These are phyloP conservation scores for Amphimedon queenslandica DNA, from an alignment of 37 sponge, comb jelly and placozoan species.

Conservation along the genomic window DNA sequence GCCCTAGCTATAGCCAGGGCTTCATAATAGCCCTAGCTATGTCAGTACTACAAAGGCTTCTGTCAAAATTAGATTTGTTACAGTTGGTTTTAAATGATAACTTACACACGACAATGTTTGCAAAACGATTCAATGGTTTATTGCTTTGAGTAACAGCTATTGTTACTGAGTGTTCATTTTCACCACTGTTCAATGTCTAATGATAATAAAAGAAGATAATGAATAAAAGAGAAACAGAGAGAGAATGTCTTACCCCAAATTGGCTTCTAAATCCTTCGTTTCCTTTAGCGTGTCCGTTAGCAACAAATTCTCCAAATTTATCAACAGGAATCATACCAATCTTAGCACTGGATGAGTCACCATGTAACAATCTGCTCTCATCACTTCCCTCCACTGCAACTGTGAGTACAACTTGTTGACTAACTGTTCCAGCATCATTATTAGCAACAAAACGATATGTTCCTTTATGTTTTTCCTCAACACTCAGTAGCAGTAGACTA, in stretches of 20 bases:
- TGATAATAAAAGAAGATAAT: not conserved
- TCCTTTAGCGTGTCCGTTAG: slow-evolving; percentile 17
- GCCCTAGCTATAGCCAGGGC: no score
- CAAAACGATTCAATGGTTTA: slow-evolving; percentile 40
- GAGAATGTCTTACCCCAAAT: slow-evolving; percentile 9
- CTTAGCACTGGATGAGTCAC: not conserved
- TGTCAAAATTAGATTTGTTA: not conserved
- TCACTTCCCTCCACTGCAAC: not conserved
- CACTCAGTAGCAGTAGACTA: slow-evolving; percentile 15
- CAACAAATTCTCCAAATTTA: slow-evolving; percentile 34
- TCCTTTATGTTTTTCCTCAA: slow-evolving; percentile 28
- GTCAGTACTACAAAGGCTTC: not conserved
- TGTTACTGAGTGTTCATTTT: slow-evolving; percentile 5
- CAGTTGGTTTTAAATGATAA: not conserved
- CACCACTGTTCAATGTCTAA: slow-evolving; percentile 5
- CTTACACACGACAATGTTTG: slow-evolving; percentile 51
- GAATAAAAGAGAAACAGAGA: not conserved
- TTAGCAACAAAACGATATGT: slow-evolving; percentile 32
- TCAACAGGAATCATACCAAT: slow-evolving; percentile 14
- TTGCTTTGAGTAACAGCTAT: slow-evolving; percentile 3
- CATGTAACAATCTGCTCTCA: not conserved
- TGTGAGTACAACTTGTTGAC: slow-evolving; percentile 1
- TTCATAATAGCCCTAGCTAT: no score
- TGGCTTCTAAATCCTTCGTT: slow-evolving; percentile 31
- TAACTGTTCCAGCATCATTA: slow-evolving; percentile 10